Evolutionary conservation across 2,113 vertebrate genomes (phyloP), one percentile per base, ranked within the genome.

Genomic region (Australoheros scitulus): DNA sequence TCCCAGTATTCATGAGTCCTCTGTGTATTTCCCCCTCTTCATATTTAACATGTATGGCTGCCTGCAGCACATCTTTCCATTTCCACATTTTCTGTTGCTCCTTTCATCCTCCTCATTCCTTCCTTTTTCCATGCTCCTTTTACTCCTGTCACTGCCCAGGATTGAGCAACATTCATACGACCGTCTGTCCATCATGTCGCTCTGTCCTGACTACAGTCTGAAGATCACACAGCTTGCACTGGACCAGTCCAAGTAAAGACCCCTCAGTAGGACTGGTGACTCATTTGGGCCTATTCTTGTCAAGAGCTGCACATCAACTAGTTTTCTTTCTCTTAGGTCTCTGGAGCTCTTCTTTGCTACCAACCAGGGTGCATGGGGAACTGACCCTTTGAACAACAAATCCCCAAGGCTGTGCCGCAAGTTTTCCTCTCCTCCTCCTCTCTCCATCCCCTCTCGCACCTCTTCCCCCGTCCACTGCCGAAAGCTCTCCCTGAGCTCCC

Each of bases 281-380:
- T 80, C 11, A 58, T 79, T 65, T 32, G 10, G 52, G 3, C n/a
- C 18, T 15, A 11, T 43, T 10, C 57, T 52, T 24, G 10, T 65
- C 63, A 10, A 34, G 26, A 59, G 22, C 60, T 20, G 7, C 76
- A 64, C 3, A 15, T 78, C 20, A 26, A 26, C 32, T 87, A 24
- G 7, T 15, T 38, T 60, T 15, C 17, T 80, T 17, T 77, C 57
- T 85, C 58, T 79, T 83, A 99, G 98, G 94, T 98, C 97, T 52
- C 86, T 99, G 93, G 98, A 99, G 90, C 85, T 98, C 92, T 99
- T 98, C 94, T 99, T 98, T 79, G 97, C 97, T 83, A 96, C 96
- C 70, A 98, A 96, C 88, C 97, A 97, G 90, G 96, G 96, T 76
- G 94, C 91, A 24, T 97, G 97, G 94, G 93, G 87, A 61, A 91